These are phyloP conservation scores for Lagria hirta DNA, from an alignment of 2,888 invertebrate genomes.

Conservation along the genomic window DNA sequence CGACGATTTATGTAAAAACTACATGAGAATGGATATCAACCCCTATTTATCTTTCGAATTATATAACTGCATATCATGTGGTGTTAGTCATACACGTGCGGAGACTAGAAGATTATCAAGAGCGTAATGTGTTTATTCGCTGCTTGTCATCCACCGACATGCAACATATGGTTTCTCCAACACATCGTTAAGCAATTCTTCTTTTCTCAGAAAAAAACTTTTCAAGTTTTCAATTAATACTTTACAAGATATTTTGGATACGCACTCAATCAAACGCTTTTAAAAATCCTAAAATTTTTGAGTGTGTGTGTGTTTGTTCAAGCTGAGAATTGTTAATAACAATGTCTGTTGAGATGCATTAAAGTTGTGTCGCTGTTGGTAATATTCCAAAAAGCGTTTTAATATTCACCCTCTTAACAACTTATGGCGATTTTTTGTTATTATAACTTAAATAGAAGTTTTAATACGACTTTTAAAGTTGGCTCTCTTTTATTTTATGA, in stretches of 20 bases:
- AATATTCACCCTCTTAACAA: conserved; percentile 7
- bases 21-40: conserved; percentile 48
- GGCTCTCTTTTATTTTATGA: conserved; percentile 14
- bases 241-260: no score
- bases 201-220: conserved; percentile 17
- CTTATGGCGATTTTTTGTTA: conserved; percentile 15
- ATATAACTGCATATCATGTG: conserved; percentile 50
- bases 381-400: conserved; percentile 1
- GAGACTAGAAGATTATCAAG: conserved; percentile 39
- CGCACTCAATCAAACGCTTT: no score
- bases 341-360: no score
- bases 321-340: no score
- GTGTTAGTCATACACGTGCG: conserved; percentile 52
- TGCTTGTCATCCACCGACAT: conserved; percentile 39
- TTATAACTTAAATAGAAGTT: conserved; percentile 19
- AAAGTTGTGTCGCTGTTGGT: neutral
- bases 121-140: conserved; percentile 46
- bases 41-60: conserved; percentile 51
- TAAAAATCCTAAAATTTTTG: no score
- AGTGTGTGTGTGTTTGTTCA: no score
- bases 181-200: conserved; percentile 29
- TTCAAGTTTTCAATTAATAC: no score
- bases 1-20: conserved; percentile 47
- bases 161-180: conserved; percentile 37
- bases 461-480: conserved; percentile 22